A percentile compares a stretch with the other conserved stretches of the same genome.
phyloP scores from a whole-genome alignment of 2,113 vertebrate species.

The Leucoraja erinaceus region DNA sequence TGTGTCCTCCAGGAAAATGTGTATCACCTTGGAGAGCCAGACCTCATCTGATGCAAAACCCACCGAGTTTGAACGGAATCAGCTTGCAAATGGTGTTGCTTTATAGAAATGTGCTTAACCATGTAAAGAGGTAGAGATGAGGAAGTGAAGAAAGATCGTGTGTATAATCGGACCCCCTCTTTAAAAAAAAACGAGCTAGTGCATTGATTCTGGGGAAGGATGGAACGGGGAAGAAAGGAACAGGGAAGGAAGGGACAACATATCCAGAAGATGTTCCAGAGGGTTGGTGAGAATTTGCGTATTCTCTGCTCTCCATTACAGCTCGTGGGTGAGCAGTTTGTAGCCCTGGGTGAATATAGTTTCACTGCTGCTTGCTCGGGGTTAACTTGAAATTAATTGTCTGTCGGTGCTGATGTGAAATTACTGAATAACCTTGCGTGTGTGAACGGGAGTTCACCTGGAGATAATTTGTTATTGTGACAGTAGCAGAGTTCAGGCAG shows the following conservation, averaged over 20 bases:
- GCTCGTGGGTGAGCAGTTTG: neutral
- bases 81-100: neutral
- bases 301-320: neutral
- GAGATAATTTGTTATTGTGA: neutral
- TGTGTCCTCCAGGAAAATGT: neutral
- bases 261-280: no score
- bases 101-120: neutral
- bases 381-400: neutral
- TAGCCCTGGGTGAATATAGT: neutral
- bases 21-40: neutral
- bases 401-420: neutral
- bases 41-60: neutral
- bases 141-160: neutral
- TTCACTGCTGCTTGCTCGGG: neutral
- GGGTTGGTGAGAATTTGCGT: neutral
- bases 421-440: neutral
- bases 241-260: neutral
- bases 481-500: neutral
- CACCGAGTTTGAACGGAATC: neutral
- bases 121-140: neutral
- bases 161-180: neutral
- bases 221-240: neutral
- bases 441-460: neutral
- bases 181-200: neutral
- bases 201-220: neutral